Base-by-base conservation (phyloP, 2,888 invertebrate species). In the Ctena decussata region DNA sequence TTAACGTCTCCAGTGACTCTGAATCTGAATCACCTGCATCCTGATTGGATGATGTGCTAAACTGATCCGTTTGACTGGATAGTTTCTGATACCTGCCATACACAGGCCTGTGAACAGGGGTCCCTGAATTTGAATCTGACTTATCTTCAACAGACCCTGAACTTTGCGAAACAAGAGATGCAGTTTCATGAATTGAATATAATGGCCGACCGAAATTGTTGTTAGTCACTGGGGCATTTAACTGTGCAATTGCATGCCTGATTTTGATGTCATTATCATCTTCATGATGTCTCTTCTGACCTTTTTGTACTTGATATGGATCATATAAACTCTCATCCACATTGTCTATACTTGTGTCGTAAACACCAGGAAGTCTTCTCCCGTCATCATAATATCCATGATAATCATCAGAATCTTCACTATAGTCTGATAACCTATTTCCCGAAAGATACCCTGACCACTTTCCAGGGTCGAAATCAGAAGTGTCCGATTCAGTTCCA, bases 1-100 rank as follows among this genome's bases (percentile, higher is more conserved):
- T 97, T 49, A 98, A 70, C 15, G 79, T 77, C 60, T 91, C 90
- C 11, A 80, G 41, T 0, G 69, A 41, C 46, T 82, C 84, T 15
- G 41, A 27, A 0, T 74, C 57, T 12, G 57, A 60, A 3, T 80
- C 80, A 24, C 76, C 72, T 11, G 39, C 46, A 30, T 75, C 80
- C 72, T 41, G 72, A 46, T 72, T 46, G 46, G 41, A 46, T 72
- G 72, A 35, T 72, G 27, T 27, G 44, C n/a, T 72, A 1, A 72
- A 30, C 1, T 65, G 65, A 21, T 84, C 84, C 37, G 46, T 82
- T 39, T 80, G 77, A 32, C 53, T 79, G 30, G 80, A 76, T 30
- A 90, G 72, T 83, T 91, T 91, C 78, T 89, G 88, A 72, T 91
- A 91, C 18, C 90, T 76, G 27, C 91, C 90, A 85, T 91, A 91